A percentile compares a stretch with the other conserved stretches of the same genome.
Conservation (phyloP, 2,888 invertebrate genomes). For the Lithodes maja region DNA sequence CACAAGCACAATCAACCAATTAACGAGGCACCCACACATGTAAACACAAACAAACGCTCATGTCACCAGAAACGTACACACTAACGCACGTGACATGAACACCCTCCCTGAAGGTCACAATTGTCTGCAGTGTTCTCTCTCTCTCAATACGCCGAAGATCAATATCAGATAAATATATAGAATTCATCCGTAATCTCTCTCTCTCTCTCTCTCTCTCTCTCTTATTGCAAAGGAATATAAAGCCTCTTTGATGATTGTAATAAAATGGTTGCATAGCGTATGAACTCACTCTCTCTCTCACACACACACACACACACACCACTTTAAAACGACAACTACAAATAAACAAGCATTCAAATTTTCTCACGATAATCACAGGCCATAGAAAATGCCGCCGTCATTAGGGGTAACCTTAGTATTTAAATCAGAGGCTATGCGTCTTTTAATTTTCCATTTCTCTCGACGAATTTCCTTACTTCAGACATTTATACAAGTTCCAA, state of each 20-base stretch:
- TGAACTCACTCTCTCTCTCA: neutral
- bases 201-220: neutral
- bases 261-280: neutral
- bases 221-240: neutral
- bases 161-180: neutral
- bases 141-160: neutral
- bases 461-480: too few relatives aligned
- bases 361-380: too few relatives aligned
- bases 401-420: too few relatives aligned
- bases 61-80: neutral
- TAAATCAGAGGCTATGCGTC: too few relatives aligned
- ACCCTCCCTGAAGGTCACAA: neutral
- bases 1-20: neutral
- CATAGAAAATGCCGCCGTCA: too few relatives aligned
- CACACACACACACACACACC: neutral
- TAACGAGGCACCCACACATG: neutral
- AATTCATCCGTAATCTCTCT: neutral
- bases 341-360: too few relatives aligned
- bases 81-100: neutral
- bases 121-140: neutral
- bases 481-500: too few relatives aligned
- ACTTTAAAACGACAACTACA: too few relatives aligned
- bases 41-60: neutral
- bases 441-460: too few relatives aligned
- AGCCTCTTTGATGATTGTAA: too few relatives aligned